A percentile compares a stretch with the other conserved stretches of the same genome.
Evolutionary conservation across 2,888 invertebrate species (phyloP).

Genomic region (Amphipoea oculea): DNA sequence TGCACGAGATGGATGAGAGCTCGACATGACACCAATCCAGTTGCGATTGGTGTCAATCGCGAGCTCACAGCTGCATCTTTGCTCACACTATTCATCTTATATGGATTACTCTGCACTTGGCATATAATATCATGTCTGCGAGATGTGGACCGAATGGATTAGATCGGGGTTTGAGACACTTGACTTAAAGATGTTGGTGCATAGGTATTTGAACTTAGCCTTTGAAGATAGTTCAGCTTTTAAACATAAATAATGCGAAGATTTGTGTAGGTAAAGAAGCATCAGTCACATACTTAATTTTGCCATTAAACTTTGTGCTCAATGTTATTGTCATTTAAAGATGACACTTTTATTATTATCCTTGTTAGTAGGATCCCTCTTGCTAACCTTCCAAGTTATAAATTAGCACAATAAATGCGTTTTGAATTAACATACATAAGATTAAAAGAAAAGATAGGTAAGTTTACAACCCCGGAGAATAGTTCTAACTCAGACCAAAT

Average conservation of each 20-base stretch:
- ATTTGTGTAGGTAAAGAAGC: not conserved
- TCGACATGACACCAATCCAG: not conserved
- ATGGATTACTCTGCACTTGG: not conserved
- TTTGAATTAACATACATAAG: not conserved
- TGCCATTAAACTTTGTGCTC: not conserved
- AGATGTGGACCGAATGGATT: constrained; percentile 7
- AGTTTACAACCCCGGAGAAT: not conserved
- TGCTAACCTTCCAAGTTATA: not conserved
- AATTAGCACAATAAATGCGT: not conserved
- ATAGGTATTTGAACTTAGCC: not conserved
- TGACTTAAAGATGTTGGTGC: not conserved
- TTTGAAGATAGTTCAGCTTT: not conserved
- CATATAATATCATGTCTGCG: not conserved
- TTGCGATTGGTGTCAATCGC: constrained; percentile 6
- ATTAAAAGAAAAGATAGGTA: not conserved
- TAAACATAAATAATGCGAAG: not conserved
- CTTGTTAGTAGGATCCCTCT: not conserved
- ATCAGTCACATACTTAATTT: too few relatives aligned
- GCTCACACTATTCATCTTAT: not conserved
- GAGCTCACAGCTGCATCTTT: not conserved
- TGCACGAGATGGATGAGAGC: not conserved
- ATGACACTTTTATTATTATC: not conserved
- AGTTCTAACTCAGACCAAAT: not conserved
- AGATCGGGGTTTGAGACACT: not conserved
- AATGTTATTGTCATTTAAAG: not conserved